These are phyloP conservation scores for Psammodynastes pulverulentus DNA, from an alignment of 2,113 vertebrate species.

Conservation along the genomic window DNA sequence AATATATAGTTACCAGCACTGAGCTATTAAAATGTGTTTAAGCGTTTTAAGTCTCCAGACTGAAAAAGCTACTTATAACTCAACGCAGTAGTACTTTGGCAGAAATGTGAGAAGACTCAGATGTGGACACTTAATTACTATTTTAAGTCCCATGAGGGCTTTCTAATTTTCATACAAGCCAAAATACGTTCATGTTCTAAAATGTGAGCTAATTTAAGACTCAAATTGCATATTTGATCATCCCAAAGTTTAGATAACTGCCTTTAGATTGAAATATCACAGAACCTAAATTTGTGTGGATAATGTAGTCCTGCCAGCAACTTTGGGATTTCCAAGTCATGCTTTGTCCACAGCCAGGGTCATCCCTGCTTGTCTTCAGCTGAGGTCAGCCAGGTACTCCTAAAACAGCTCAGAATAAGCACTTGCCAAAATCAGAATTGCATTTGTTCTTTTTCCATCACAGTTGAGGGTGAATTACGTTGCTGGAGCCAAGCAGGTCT, in stretches of 20 bases:
- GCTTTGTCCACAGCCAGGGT: no score
- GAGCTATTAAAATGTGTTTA: background rate
- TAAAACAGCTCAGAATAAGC: no score
- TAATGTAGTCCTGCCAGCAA: no score
- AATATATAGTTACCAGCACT: background rate
- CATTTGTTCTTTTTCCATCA: no score
- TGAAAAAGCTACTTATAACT: background rate
- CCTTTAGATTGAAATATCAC: background rate
- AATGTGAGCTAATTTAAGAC: background rate
- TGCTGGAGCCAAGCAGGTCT: no score
- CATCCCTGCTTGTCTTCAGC: no score
- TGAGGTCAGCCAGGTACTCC: no score
- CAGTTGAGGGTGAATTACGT: no score
- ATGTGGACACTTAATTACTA: background rate
- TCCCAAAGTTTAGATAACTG: background rate
- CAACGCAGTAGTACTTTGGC: background rate
- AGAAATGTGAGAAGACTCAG: background rate
- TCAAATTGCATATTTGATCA: background rate
- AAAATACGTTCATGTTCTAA: background rate
- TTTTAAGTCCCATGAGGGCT: background rate
- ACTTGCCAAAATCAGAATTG: no score
- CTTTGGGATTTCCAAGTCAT: no score
- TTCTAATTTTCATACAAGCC: background rate
- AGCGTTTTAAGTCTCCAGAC: background rate
- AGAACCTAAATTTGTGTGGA: no score